These are phyloP conservation scores for Burhinus oedicnemus DNA, from an alignment of 2,113 vertebrate genomes.

Conservation along the genomic window DNA sequence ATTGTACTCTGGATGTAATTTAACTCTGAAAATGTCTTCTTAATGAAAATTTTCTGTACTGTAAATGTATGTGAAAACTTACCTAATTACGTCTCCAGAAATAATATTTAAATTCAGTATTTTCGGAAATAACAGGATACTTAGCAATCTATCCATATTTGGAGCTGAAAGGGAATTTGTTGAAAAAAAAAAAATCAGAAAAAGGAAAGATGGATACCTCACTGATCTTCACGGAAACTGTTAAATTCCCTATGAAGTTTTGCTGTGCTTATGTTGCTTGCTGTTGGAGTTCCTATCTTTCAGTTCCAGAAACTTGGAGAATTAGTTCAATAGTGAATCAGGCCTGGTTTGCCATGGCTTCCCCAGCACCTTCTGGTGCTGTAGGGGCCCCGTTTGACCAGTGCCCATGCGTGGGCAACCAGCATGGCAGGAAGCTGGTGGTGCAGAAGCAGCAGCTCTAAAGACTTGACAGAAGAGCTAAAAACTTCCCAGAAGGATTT, in stretches of 20 bases:
- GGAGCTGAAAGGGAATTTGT: background rate
- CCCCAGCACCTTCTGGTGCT: background rate
- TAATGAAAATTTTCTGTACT: background rate
- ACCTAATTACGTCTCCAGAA: background rate
- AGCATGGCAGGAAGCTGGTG: fast-evolving
- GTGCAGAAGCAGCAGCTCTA: background rate
- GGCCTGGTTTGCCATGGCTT: background rate
- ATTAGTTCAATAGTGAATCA: background rate
- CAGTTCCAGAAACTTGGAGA: background rate
- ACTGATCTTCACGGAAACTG: background rate
- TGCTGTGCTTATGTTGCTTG: background rate
- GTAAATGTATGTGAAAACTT: background rate
- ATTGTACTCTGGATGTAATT: background rate
- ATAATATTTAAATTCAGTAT: background rate
- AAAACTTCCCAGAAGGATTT: background rate
- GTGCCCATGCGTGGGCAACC: background rate
- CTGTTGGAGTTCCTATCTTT: background rate
- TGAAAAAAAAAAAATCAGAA: background rate
- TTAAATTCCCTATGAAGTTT: background rate
- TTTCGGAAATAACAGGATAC: background rate
- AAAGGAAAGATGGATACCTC: background rate
- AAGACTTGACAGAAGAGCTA: background rate
- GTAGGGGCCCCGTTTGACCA: fast-evolving
- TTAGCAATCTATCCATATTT: background rate
- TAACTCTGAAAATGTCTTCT: background rate